Base-by-base conservation (phyloP, 2,797 vertebrate genomes). In the Poeciliopsis gracilis region DNA sequence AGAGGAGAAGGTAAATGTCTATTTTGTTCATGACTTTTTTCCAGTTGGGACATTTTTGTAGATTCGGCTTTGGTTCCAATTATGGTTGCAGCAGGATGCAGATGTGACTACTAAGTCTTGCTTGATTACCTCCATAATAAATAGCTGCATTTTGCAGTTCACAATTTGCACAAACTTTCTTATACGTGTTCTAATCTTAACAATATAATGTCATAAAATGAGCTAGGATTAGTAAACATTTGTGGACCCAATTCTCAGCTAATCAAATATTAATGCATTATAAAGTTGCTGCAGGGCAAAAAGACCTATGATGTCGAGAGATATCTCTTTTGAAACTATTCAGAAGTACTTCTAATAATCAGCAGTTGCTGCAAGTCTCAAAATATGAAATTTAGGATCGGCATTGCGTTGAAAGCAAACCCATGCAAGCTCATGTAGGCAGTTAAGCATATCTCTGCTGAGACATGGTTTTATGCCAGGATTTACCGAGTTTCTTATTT, bases 21-120 rank as follows among this genome's bases (percentile, higher is more conserved):
- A 77, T 91, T 86, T 86, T 46, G 73, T 80, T 86, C 86, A 77
- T 91, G 89, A 85, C 88, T 86, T 87, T 80, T 80, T 89, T 94
- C 95, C 95, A 84, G 77, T 88, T 92, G 92, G 90, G 93, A 90
- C 93, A 25, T 95, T 72, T 90, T 95, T 94, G 86, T 72, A 71
- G 77, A 82, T 91, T 76, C 82, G 83, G 85, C 82, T 78, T 82
- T 77, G 72, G 82, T 81, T 80, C 79, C 78, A 74, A 89, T 91
- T 92, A 82, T 80, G 80, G 79, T 79, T 73, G 77, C 85, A 80
- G 77, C 63, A 78, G 67, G 63, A 76, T 85, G 82, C 11, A 1
- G 85, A 73, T 76, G 51, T 79, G 25, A 28, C 25, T 43, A 45
- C 11, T 25, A 43, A 69, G 38, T 45, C 25, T 70, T 45, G 66